Conservation (phyloP, 1,140 invertebrate species). For the Rhopalosiphum maidis region DNA sequence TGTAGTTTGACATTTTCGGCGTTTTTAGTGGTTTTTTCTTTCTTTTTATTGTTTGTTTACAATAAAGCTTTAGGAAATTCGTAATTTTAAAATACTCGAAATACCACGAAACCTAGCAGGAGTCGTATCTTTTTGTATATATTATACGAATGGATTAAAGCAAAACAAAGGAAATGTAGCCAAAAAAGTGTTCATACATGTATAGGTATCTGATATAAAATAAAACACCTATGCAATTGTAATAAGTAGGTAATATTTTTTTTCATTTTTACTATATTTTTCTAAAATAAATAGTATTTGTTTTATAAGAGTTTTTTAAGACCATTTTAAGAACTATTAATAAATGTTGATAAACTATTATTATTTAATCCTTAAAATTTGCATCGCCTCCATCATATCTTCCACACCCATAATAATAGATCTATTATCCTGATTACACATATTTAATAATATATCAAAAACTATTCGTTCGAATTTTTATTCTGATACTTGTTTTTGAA, state of each 20-base stretch:
- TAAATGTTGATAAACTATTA: no score
- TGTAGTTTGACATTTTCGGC: conserved; percentile 27
- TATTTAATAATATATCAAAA: no score
- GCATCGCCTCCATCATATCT: no score
- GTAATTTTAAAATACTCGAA: conserved; percentile 31
- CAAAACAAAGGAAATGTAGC: background rate
- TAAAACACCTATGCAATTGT: background rate
- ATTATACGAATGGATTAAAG: background rate
- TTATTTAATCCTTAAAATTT: no score
- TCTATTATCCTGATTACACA: no score
- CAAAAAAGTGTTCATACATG: background rate
- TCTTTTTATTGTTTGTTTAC: background rate
- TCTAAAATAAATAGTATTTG: no score
- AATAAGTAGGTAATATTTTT: background rate
- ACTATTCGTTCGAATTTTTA: no score
- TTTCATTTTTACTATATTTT: no score
- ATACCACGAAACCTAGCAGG: background rate
- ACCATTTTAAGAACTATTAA: no score
- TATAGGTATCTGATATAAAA: background rate
- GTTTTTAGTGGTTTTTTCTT: conserved; percentile 20
- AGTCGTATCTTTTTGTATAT: background rate
- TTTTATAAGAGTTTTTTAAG: no score
- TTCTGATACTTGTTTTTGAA: no score
- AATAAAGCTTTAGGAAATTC: conserved; percentile 1
- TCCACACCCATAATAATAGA: no score